Percentiles rank a stretch among this genome's conserved stretches.
These are phyloP conservation scores for Barypeithes pellucidus DNA, from an alignment of 2,888 invertebrate species.

Conservation along the genomic window DNA sequence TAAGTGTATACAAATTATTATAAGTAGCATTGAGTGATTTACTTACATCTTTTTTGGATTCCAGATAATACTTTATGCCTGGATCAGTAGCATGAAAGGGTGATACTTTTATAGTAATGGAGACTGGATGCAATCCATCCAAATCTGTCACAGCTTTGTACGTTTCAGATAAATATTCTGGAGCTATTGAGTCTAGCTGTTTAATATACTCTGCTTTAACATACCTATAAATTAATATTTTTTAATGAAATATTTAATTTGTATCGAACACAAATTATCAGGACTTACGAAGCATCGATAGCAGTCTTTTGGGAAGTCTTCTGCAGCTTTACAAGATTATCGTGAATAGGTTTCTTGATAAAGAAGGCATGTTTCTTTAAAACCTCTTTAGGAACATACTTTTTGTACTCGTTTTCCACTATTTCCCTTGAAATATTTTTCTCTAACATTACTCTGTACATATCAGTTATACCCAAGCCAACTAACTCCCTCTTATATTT, in stretches of 20 bases:
- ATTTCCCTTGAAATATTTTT: slow-evolving; percentile 78
- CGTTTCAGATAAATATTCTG: slow-evolving; percentile 86
- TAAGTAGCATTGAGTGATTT: neutral
- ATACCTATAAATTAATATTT: slow-evolving; percentile 69
- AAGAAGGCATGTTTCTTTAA: slow-evolving; percentile 83
- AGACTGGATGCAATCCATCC: slow-evolving; percentile 78
- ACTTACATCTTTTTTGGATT: slow-evolving; percentile 76
- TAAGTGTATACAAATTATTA: neutral
- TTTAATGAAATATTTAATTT: neutral
- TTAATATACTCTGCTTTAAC: slow-evolving; percentile 88
- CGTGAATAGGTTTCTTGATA: slow-evolving; percentile 83
- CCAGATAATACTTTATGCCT: slow-evolving; percentile 79
- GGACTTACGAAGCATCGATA: slow-evolving; percentile 76
- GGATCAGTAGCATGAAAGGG: slow-evolving; percentile 79
- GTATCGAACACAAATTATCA: neutral
- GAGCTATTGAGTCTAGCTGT: slow-evolving; percentile 85
- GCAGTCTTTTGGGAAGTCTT: slow-evolving; percentile 68
- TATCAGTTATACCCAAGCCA: slow-evolving; percentile 90
- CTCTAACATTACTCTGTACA: slow-evolving; percentile 89
- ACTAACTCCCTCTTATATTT: slow-evolving; percentile 84
- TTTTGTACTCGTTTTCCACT: slow-evolving; percentile 85
- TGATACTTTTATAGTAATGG: slow-evolving; percentile 77
- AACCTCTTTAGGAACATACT: slow-evolving; percentile 87
- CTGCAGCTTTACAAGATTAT: slow-evolving; percentile 75
- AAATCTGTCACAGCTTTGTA: slow-evolving; percentile 80